Evolutionary conservation across 2,888 invertebrate species (phyloP).

Genomic region (Thelaira solivaga): DNA sequence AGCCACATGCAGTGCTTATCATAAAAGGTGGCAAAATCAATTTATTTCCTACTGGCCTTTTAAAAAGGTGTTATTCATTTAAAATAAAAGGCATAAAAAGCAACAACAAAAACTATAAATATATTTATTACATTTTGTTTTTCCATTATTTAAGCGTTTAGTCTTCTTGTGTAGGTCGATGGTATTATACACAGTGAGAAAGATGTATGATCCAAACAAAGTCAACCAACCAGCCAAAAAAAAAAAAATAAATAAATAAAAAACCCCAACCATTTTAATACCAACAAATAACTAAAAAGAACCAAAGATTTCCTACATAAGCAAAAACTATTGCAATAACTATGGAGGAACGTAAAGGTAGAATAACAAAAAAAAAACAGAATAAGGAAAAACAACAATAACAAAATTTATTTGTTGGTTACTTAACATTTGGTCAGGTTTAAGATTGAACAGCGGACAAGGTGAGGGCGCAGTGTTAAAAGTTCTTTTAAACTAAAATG

Average conservation of each 20-base stretch:
- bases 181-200: constrained; percentile 27
- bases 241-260: too few species aligned
- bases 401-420: constrained; percentile 35
- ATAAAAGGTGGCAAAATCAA: neutral
- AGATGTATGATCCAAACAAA: constrained; percentile 30
- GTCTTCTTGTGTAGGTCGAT: constrained; percentile 50
- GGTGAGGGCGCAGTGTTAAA: neutral
- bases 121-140: constrained; percentile 50
- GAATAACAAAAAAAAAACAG: constrained; percentile 20
- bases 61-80: neutral
- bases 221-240: constrained; percentile 10
- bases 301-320: constrained; percentile 11
- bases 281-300: constrained; percentile 3
- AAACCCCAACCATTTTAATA: constrained; percentile 15
- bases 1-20: too few species aligned
- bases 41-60: constrained; percentile 31
- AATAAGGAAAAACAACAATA: constrained; percentile 29
- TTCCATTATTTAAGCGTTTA: constrained; percentile 28
- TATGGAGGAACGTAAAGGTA: constrained; percentile 37
- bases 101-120: neutral
- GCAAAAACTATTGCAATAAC: constrained; percentile 4
- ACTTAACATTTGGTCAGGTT: constrained; percentile 43
- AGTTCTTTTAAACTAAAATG: neutral
- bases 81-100: constrained; percentile 4
- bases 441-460: neutral